Evolutionary conservation across 2,113 vertebrate species (phyloP), one percentile per base, ranked within the genome.

Genomic region (Sapayoa aenigma): DNA sequence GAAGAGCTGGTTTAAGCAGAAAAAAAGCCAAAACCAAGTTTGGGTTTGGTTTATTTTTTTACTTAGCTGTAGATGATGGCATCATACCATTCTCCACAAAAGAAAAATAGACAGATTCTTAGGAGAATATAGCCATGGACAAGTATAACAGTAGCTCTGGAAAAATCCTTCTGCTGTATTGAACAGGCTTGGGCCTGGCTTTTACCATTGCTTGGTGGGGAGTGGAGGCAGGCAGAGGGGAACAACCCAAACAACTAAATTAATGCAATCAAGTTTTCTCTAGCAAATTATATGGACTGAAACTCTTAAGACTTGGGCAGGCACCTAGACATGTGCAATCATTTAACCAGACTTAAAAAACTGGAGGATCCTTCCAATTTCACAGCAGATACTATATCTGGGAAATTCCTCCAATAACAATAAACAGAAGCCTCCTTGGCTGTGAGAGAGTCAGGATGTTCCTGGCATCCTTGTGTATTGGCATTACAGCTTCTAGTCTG

Each of bases 301-400:
- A 77, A 49, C n/a, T 39, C 28, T 2, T 33, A 4, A 37, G 63
- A 68, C 5, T 23, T 16, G 2, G 41, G 50, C 46, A 74, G 73
- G 12, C 33, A n/a, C 30, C 33, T n/a, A 31, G 5, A n/a, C 9
- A 27, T 55, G 12, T 50, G 15, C 1, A 0, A 7, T 37, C 55
- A 12, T 52, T 80, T 77, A 73, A 42, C 41, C 31, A 58, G 50
- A 44, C 4, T 23, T 81, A 5, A 80, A 77, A 56, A 77, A 37
- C n/a, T 42, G 42, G 47, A 55, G 21, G 30, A 24, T 73, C 35
- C 23, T 14, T 78, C 22, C 42, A 39, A 21, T 47, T 67, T 68
- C 30, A 33, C 19, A 30, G 47, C 42, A 63, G 21, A 42, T 82
- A 19, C 8, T 33, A 47, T 72, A 67, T 47, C 33, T 59, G 41